A percentile compares a stretch with the other conserved stretches of the same genome.
These are phyloP conservation scores for Phocides pigmalion DNA, from an alignment of 1,140 invertebrate genomes.

Conservation along the genomic window DNA sequence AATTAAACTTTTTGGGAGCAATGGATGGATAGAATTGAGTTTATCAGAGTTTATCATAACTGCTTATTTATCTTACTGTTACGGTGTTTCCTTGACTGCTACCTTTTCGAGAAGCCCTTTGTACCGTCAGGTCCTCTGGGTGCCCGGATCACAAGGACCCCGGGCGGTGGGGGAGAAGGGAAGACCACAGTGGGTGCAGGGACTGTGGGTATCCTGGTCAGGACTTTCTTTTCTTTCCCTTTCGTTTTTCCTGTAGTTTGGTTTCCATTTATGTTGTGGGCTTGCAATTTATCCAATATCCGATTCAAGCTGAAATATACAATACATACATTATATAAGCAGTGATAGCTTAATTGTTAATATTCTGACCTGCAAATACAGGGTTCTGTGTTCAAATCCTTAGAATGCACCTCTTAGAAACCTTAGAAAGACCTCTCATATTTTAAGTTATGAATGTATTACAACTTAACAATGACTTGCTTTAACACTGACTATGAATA, in stretches of 20 bases:
- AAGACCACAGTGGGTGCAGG: constrained; percentile 62
- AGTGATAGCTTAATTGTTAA: no score
- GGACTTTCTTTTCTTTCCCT: constrained; percentile 69
- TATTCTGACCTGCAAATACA: no score
- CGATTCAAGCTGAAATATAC: constrained; percentile 64
- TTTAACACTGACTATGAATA: no score
- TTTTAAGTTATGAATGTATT: no score
- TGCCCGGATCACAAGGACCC: constrained; percentile 82
- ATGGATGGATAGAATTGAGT: constrained; percentile 10
- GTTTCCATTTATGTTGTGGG: constrained; percentile 71
- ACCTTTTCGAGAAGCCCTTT: constrained; percentile 84
- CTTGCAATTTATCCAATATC: constrained; percentile 75
- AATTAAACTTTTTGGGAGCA: background rate
- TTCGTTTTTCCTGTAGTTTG: constrained; percentile 53
- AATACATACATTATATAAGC: no score
- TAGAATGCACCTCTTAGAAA: no score
- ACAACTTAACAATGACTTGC: no score
- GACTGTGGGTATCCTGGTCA: constrained; percentile 59
- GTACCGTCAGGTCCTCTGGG: constrained; percentile 84
- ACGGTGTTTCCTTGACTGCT: constrained; percentile 62
- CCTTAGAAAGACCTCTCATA: no score
- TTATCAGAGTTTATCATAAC: constrained; percentile 25
- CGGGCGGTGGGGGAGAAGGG: constrained; percentile 74
- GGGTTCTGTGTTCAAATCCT: no score
- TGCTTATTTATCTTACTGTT: constrained; percentile 6